Conservation (phyloP, 2,888 invertebrate genomes). For the Empis stercorea region DNA sequence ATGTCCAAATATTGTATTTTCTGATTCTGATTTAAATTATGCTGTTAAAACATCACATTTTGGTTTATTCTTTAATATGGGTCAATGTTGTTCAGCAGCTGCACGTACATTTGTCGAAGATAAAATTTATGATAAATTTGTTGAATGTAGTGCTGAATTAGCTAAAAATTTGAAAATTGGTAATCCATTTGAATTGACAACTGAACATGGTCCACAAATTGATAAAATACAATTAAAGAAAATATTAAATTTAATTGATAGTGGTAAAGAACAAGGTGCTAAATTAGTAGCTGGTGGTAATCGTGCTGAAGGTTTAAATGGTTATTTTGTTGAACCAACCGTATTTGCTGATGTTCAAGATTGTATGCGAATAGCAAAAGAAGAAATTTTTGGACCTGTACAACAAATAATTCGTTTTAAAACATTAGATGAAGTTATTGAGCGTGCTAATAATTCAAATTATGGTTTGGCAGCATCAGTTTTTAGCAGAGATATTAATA, state of each 20-base stretch:
- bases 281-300: slow-evolving; percentile 64
- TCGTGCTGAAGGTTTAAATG: slow-evolving; percentile 47
- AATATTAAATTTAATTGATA: slow-evolving; percentile 65
- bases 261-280: slow-evolving; percentile 77
- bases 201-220: slow-evolving; percentile 87
- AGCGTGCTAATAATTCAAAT: slow-evolving; percentile 74
- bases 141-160: slow-evolving; percentile 58
- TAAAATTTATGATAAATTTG: slow-evolving; percentile 84
- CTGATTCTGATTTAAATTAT: slow-evolving; percentile 65
- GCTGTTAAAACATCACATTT: slow-evolving; percentile 76
- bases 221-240: slow-evolving; percentile 71
- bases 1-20: slow-evolving; percentile 80
- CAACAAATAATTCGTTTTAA: slow-evolving; percentile 87
- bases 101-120: slow-evolving; percentile 84
- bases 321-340: slow-evolving; percentile 80
- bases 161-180: slow-evolving; percentile 72
- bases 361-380: slow-evolving; percentile 69
- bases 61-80: slow-evolving; percentile 86
- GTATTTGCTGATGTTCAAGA: slow-evolving; percentile 78
- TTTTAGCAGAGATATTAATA: slow-evolving; percentile 83
- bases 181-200: slow-evolving; percentile 69
- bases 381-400: slow-evolving; percentile 93
- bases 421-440: slow-evolving; percentile 70
- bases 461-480: slow-evolving; percentile 93
- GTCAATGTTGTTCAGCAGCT: slow-evolving; percentile 88